Percentiles rank a stretch among this genome's conserved stretches.
These are phyloP conservation scores for Arizona elegans DNA, from an alignment of 2,113 vertebrate genomes.

Conservation along the genomic window DNA sequence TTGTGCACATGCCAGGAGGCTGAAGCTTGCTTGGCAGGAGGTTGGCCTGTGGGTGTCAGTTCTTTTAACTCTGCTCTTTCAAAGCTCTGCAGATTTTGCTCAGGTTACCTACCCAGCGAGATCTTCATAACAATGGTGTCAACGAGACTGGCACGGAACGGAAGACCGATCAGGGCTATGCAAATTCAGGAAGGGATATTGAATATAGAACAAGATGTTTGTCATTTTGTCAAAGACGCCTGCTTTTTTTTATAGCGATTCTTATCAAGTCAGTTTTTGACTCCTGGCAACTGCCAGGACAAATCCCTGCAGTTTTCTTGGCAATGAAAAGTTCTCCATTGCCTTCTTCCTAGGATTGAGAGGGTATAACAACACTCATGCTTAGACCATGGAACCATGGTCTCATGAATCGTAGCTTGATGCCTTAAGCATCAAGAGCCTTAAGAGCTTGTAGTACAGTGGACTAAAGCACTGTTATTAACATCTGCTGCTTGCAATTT, in stretches of 20 bases:
- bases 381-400: too few relatives aligned
- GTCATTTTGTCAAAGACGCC: not conserved
- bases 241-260: not conserved
- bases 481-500: too few relatives aligned
- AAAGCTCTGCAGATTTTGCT: not conserved
- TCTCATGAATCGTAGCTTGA: not conserved
- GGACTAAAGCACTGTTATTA: too few relatives aligned
- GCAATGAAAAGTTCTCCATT: not conserved
- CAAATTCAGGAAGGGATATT: not conserved
- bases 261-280: not conserved
- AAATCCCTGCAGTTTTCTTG: not conserved
- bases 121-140: not conserved
- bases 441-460: too few relatives aligned
- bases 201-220: not conserved
- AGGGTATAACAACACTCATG: not conserved
- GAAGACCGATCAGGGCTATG: not conserved
- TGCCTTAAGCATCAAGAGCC: not conserved
- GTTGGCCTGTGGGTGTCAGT: not conserved
- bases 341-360: not conserved
- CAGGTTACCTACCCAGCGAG: not conserved
- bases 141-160: not conserved
- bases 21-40: not conserved
- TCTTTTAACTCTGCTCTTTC: not conserved
- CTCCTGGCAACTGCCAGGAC: not conserved
- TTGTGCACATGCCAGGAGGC: not conserved